Conservation (phyloP, 2,113 vertebrate genomes). For the Microtus pennsylvanicus region DNA sequence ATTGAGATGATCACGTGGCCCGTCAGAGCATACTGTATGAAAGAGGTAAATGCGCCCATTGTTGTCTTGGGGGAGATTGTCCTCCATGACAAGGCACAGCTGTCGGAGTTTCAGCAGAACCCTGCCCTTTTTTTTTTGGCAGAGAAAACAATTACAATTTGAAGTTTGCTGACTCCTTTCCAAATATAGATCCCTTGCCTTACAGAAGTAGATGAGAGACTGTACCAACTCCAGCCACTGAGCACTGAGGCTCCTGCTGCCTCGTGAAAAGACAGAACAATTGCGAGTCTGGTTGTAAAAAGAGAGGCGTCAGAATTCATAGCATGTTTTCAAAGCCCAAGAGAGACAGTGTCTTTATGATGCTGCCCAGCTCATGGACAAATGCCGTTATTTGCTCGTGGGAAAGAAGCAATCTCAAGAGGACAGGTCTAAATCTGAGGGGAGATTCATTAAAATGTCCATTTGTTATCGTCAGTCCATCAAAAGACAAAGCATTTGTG, state of each 20-base stretch:
- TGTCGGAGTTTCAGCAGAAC: conserved; percentile 75
- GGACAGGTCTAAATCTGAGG: not conserved
- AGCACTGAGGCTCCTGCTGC: conserved; percentile 55
- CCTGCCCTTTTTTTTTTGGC: conserved; percentile 71
- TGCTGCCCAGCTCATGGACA: conserved; percentile 2
- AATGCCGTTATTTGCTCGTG: conserved; percentile 50
- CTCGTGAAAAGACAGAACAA: conserved; percentile 63
- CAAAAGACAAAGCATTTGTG: not conserved
- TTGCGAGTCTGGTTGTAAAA: conserved; percentile 54
- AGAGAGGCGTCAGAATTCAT: conserved; percentile 60
- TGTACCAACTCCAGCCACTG: conserved; percentile 67
- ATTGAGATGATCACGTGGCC: conserved; percentile 48
- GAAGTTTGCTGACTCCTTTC: conserved; percentile 79
- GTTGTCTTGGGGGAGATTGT: conserved; percentile 73
- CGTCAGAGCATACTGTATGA: conserved; percentile 51
- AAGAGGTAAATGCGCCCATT: conserved; percentile 68
- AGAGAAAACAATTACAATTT: conserved; percentile 74
- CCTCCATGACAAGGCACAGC: conserved; percentile 74
- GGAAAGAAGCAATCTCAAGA: conserved; percentile 15
- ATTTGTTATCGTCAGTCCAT: not conserved
- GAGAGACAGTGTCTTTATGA: conserved; percentile 31
- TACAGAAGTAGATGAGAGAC: conserved; percentile 72
- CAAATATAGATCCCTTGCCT: conserved; percentile 71
- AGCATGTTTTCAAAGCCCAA: conserved; percentile 42
- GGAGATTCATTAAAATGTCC: conserved; percentile 23